Base-by-base conservation (phyloP, 1,140 invertebrate genomes). In the Pogonognathellus flavescens region DNA sequence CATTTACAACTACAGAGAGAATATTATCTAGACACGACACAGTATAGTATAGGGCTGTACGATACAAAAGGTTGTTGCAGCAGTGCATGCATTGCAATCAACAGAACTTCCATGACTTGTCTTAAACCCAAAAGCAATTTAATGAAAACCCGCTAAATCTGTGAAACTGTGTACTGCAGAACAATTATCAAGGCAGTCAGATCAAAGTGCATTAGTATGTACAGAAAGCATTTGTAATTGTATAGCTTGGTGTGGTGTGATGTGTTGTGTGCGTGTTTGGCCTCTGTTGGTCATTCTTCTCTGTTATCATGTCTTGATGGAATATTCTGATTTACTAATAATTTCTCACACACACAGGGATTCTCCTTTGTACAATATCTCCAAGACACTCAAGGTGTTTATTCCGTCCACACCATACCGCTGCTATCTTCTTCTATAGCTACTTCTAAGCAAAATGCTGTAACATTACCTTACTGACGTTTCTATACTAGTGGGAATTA, bases 81-180 rank as follows among this genome's bases (percentile, higher is more conserved):
- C 31, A 41, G 0, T 22, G 9, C 2, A 60, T 62, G 11, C 14
- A 25, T 25, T 60, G 18, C 59, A 60, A 60, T 8, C 18, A 20
- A 10, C 18, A n/a, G 4, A 60, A 11, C 22, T 20, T 20, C 59
- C 59, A 66, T 66, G 62, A 25, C 11, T 66, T 66, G 62, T 66
- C 62, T 66, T 20, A 25, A 7, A 25, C 62, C 62, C 20, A 20
- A 25, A 25, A 25, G 62, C 62, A 66, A 25, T 66, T n/a, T 14
- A 76, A 76, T 76, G 70, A 76, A 76, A 76, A 76, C 31, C 41
- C 41, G 70, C 70, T 76, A 76, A 76, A 76, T 76, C 70, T 76
- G 31, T 76, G 70, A 18, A 25, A 31, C 49, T 76, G 70, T 25
- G 16, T 14, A n/a, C 14, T 50, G 41, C 41, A 76, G 25, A 76